Conservation (phyloP, 2,113 vertebrate species). For the Scophthalmus maximus region DNA sequence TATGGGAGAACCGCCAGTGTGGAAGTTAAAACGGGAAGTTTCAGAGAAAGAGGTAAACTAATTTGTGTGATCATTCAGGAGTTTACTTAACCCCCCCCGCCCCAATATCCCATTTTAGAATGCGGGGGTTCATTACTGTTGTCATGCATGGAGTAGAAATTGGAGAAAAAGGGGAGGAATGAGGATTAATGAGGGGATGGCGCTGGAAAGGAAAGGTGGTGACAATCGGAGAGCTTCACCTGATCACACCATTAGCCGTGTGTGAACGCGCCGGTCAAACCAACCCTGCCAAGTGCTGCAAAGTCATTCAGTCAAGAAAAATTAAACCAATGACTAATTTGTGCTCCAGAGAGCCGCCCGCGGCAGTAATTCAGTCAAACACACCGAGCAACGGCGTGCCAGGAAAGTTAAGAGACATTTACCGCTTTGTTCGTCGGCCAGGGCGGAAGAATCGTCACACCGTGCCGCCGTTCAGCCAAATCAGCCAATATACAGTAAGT, state of each 20-base stretch:
- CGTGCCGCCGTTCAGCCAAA: conserved; percentile 24
- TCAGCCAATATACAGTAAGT: conserved; percentile 50
- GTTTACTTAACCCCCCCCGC: too few relatives aligned
- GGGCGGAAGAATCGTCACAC: conserved; percentile 9
- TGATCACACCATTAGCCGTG: too few relatives aligned
- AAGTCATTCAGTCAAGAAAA: neutral
- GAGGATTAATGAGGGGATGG: neutral
- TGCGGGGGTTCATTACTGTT: neutral
- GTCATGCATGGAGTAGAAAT: too few relatives aligned
- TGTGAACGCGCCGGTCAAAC: too few relatives aligned
- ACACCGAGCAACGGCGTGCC: neutral
- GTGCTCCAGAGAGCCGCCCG: neutral
- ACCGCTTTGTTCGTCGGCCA: conserved; percentile 23
- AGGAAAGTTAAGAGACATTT: neutral
- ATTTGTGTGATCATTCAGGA: conserved; percentile 19
- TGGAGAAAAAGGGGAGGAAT: too few relatives aligned
- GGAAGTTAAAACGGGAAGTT: conserved; percentile 13
- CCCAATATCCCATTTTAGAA: too few relatives aligned
- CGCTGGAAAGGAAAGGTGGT: too few relatives aligned
- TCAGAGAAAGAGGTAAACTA: neutral
- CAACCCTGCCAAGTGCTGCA: neutral
- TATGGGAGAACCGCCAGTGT: conserved; percentile 3
- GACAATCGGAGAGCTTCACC: neutral
- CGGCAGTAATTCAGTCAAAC: neutral
- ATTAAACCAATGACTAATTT: neutral